These are phyloP conservation scores for Pitangus sulphuratus DNA, from an alignment of 2,797 vertebrate genomes.

Conservation along the genomic window DNA sequence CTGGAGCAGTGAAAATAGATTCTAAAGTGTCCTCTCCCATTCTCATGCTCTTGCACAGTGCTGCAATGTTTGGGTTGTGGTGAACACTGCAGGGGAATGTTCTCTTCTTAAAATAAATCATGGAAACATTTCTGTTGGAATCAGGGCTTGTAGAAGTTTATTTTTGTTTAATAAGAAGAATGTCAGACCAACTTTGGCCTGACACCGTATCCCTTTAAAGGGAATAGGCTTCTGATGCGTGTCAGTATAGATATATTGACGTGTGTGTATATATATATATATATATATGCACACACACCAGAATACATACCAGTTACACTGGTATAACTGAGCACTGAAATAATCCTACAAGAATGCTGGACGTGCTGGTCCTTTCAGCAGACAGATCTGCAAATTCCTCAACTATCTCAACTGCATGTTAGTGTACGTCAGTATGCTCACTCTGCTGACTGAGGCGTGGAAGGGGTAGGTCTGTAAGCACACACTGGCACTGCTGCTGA, in stretches of 20 bases:
- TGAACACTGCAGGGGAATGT: constrained; percentile 63
- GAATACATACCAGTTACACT: background rate
- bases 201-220: background rate
- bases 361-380: background rate
- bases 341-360: background rate
- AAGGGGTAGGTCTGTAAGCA: background rate
- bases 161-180: background rate
- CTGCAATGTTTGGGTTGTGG: constrained; percentile 63
- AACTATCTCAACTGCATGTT: background rate
- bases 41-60: constrained; percentile 48
- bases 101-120: constrained; percentile 67
- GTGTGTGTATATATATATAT: rapidly evolving
- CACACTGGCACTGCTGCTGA: rapidly evolving
- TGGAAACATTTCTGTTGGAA: constrained; percentile 66
- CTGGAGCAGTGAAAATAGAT: constrained; percentile 36
- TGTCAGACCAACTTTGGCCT: constrained; percentile 1
- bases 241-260: background rate
- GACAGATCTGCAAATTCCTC: background rate
- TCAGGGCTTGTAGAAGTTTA: constrained; percentile 1
- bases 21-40: constrained; percentile 19
- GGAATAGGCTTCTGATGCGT: background rate
- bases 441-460: background rate
- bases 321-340: background rate
- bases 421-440: background rate
- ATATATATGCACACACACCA: rapidly evolving